Evolutionary conservation across 2,113 vertebrate genomes (phyloP).

Genomic region (Chaetorhynchus papuensis): DNA sequence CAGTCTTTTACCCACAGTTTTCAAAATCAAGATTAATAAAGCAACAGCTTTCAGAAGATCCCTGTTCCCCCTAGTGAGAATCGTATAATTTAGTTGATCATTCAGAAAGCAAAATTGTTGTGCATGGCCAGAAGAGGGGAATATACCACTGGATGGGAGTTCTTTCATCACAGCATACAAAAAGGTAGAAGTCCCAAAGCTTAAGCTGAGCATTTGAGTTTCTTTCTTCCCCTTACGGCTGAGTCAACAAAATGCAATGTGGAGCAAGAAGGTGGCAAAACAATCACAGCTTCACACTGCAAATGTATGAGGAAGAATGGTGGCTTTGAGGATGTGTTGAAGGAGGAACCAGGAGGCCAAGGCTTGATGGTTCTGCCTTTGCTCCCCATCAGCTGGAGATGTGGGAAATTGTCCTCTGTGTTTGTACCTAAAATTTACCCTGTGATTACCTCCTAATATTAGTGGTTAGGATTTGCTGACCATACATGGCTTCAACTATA

Average conservation of each 20-base stretch:
- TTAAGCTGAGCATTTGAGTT: background rate
- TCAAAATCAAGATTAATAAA: background rate
- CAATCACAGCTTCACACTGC: background rate
- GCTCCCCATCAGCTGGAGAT: background rate
- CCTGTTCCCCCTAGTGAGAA: background rate
- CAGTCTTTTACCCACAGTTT: background rate
- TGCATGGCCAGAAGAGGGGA: background rate
- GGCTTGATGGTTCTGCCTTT: background rate
- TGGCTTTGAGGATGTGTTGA: background rate
- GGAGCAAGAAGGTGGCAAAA: background rate
- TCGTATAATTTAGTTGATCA: accelerated
- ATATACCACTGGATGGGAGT: background rate
- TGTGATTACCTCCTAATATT: background rate
- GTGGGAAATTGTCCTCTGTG: background rate
- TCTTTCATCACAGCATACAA: background rate
- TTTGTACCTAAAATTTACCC: background rate
- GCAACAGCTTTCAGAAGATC: background rate
- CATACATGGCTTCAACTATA: background rate
- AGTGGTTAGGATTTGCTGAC: background rate
- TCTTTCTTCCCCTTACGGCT: background rate
- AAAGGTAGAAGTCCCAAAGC: background rate
- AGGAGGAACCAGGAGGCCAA: background rate
- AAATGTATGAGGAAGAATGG: background rate
- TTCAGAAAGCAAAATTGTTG: background rate
- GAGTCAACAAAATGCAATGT: background rate